phyloP scores from a whole-genome alignment of 2,888 invertebrate species.

The Amblyjoppa proteus region DNA sequence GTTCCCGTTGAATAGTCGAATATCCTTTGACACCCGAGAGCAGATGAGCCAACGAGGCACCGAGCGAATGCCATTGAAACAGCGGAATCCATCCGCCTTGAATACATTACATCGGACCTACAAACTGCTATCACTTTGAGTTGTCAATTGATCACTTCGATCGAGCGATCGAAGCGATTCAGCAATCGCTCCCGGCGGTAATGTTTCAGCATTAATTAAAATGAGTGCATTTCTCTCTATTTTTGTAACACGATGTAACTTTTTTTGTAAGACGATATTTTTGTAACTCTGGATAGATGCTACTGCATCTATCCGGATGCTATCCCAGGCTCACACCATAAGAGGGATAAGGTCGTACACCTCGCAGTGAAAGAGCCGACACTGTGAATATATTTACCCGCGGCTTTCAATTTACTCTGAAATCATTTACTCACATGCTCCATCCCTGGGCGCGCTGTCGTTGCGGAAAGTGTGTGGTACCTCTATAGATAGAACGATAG shows the following conservation, averaged over 20 bases:
- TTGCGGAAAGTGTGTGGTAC: slow-evolving; percentile 34
- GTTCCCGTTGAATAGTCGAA: slow-evolving; percentile 61
- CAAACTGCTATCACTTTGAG: not conserved
- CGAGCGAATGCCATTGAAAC: slow-evolving; percentile 67
- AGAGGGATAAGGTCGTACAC: slow-evolving; percentile 23
- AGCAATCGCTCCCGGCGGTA: too few relatives aligned
- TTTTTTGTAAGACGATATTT: too few relatives aligned
- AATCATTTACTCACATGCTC: slow-evolving; percentile 61
- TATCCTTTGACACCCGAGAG: slow-evolving; percentile 69
- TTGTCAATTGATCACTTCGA: too few relatives aligned
- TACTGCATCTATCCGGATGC: not conserved
- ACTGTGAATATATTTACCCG: slow-evolving; percentile 52
- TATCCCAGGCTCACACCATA: not conserved
- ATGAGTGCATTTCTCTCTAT: too few relatives aligned
- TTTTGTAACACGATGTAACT: too few relatives aligned
- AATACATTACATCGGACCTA: not conserved
- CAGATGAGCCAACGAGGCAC: not conserved
- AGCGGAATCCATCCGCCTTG: slow-evolving; percentile 62
- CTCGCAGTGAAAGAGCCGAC: slow-evolving; percentile 28
- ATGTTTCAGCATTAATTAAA: too few relatives aligned
- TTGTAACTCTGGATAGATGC: not conserved
- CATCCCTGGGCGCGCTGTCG: slow-evolving; percentile 43
- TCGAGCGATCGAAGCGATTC: too few relatives aligned
- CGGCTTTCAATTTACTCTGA: slow-evolving; percentile 58
- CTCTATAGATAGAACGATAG: slow-evolving; percentile 21